Evolutionary conservation across 2,797 vertebrate species (phyloP), one percentile per base, ranked within the genome.

Genomic region (Coluber constrictor): DNA sequence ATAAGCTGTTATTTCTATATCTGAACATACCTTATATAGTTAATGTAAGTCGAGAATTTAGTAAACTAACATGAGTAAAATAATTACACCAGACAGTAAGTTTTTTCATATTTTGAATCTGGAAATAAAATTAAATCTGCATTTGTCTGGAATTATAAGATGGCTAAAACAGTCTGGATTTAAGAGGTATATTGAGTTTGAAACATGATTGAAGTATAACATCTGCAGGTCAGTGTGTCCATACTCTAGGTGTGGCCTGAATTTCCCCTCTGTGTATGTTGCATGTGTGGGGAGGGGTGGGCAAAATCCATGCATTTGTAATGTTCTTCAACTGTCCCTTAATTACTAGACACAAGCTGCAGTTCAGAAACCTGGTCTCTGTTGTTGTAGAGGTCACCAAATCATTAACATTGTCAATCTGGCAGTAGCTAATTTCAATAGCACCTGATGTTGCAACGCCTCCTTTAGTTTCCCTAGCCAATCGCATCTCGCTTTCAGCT

Each of bases 401-500:
- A 98, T 98, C 97, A 98, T 98, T 98, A 98, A 98, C 98, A 98
- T 97, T 97, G 97, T 98, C 97, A 98, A 98, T 97, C 98, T 98
- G 97, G 97, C 97, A 97, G 97, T 96, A 98, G 98, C 97, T 97
- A 98, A 98, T 98, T 98, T 98, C 98, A 98, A 98, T 98, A 98
- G 98, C 98, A 98, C 98, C 98, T 98, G 98, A 97, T 98, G 97
- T 97, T 97, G 97, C 97, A 97, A 97, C 97, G 97, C 97, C 97
- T 97, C 96, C 97, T 97, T 96, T 96, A 96, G 87, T 96, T 96
- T 96, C 96, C 95, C 94, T 96, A 98, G 98, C 99, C 99, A 99
- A 99, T 99, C 96, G 97, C 98, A 98, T 97, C 96, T 94, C 96
- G 97, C 97, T 97, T 97, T 97, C 94, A 94, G 97, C 97, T 98